Base-by-base conservation (phyloP, 2,797 vertebrate species). In the Karalla daura region DNA sequence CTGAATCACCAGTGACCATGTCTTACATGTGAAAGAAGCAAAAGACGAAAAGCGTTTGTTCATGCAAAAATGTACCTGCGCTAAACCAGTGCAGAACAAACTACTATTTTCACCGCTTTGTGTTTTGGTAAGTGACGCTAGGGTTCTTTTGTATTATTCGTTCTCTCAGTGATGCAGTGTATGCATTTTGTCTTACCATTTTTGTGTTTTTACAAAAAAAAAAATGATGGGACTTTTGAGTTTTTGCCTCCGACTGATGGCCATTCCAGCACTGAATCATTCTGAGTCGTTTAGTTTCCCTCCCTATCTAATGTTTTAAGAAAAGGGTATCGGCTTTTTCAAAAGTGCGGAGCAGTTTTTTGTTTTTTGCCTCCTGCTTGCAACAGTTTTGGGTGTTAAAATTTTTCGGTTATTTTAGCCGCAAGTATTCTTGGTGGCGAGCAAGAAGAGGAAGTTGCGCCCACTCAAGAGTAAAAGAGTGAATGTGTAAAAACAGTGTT, bases 1-100 rank as follows among this genome's bases (percentile, higher is more conserved):
- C 93, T 93, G 93, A 94, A 90, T 94, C 91, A 93, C 91, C 94
- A 91, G 94, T 94, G 92, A 84, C 92, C 93, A 91, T 93, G 91
- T 95, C 92, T 94, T 94, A 92, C 94, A 87, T 89, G 89, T 85
- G 89, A 95, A 81, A 90, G 64, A 76, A 70, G 47, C 78, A 35
- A 36, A 78, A 74, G 64, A 71, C 25, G 3, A 85, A 33, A 83
- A 76, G 60, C 5, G 52, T 85, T 84, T 76, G 79, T 84, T 87
- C 88, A 87, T 89, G 91, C 87, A 91, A 91, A 87, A 80, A 86
- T 81, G 81, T 87, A 66, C 76, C 63, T 83, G 84, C 81, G 51
- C 77, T 52, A 23, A 66, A 25, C 27, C 7, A 39, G 73, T 77
- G 69, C 86, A 89, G 86, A 88, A 82, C 66, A 84, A 88, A 85